phyloP scores from a whole-genome alignment of 2,888 invertebrate species.

The Nebria brevicollis region DNA sequence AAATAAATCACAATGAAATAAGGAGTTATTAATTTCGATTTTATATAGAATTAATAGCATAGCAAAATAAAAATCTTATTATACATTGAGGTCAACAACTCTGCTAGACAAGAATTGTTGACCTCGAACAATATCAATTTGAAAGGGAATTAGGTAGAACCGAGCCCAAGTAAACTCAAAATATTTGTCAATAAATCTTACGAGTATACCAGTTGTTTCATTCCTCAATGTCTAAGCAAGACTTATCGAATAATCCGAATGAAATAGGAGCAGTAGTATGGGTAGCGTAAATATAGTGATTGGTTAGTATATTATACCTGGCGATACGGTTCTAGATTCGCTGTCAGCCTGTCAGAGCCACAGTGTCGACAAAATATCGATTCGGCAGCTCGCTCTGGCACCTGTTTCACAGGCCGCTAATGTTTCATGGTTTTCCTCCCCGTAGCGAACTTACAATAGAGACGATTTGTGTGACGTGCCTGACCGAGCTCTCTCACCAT shows the following conservation, averaged over 20 bases:
- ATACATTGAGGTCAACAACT: too few relatives aligned
- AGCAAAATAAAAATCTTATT: too few relatives aligned
- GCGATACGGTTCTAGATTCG: constrained; percentile 1
- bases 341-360: neutral
- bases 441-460: neutral
- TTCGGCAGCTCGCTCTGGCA: constrained; percentile 4
- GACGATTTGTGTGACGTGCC: constrained; percentile 16
- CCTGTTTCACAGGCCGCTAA: constrained; percentile 20
- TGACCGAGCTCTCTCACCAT: constrained; percentile 7
- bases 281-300: neutral
- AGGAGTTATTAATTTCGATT: too few relatives aligned
- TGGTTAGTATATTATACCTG: neutral
- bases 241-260: neutral
- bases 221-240: neutral
- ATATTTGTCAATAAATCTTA: neutral
- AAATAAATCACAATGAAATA: too few relatives aligned
- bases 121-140: neutral
- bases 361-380: constrained; percentile 19
- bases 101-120: too few relatives aligned
- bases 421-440: constrained; percentile 19
- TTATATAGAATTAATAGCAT: too few relatives aligned
- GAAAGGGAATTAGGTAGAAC: neutral
- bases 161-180: neutral
- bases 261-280: neutral
- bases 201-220: neutral